Evolutionary conservation across 2,797 vertebrate genomes (phyloP).

Genomic region (Phalloptychus januarius): DNA sequence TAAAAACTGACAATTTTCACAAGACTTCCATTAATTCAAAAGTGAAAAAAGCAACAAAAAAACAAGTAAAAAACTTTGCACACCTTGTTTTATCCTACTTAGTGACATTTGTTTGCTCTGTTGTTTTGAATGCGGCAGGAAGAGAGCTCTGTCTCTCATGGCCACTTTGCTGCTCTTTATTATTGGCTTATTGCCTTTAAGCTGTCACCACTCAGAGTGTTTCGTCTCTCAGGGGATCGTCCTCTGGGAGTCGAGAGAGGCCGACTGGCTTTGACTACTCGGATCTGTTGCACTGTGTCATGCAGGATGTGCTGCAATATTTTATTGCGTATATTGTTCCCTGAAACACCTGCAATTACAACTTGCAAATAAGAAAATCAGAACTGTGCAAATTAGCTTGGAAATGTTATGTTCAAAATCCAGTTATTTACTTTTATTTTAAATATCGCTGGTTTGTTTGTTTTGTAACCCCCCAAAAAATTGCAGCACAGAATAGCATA

Average conservation of each 20-base stretch:
- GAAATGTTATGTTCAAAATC: slow-evolving; percentile 14
- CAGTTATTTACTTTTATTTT: slow-evolving; percentile 15
- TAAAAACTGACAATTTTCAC: slow-evolving; percentile 51
- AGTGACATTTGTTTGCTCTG: slow-evolving; percentile 72
- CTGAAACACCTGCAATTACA: slow-evolving; percentile 19
- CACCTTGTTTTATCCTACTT: slow-evolving; percentile 49
- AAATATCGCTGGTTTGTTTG: slow-evolving; percentile 28
- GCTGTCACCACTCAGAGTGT: slow-evolving; percentile 77
- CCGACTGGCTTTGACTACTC: slow-evolving; percentile 63
- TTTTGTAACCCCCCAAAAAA: slow-evolving; percentile 42
- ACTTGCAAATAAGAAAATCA: slow-evolving; percentile 10
- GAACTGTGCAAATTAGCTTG: slow-evolving; percentile 5
- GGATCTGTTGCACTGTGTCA: slow-evolving; percentile 68
- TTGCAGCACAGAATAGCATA: slow-evolving; percentile 56
- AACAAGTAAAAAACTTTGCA: slow-evolving; percentile 28
- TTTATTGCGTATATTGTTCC: slow-evolving; percentile 36
- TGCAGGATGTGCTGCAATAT: slow-evolving; percentile 44
- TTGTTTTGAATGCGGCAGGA: slow-evolving; percentile 67
- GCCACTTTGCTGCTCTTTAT: slow-evolving; percentile 79
- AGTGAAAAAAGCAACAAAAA: not conserved
- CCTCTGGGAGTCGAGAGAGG: slow-evolving; percentile 69
- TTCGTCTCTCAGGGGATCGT: slow-evolving; percentile 71
- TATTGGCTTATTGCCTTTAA: slow-evolving; percentile 81
- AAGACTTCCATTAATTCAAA: slow-evolving; percentile 68
- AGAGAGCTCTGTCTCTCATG: slow-evolving; percentile 65